Evolutionary conservation across 2,113 vertebrate species (phyloP).

Genomic region (Pantherophis guttatus): DNA sequence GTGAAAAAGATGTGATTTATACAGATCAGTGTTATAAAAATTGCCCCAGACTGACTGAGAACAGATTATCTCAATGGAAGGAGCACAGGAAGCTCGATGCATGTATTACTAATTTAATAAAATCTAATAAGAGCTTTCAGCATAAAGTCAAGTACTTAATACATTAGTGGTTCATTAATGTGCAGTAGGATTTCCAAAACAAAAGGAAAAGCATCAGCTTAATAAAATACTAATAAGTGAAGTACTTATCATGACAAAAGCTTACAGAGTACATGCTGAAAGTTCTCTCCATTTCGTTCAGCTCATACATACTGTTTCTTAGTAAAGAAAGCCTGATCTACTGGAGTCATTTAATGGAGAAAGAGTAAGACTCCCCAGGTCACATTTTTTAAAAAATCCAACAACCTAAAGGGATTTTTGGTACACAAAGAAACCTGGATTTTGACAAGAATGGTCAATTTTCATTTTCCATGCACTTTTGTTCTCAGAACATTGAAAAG

Average conservation of each 20-base stretch:
- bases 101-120: not conserved
- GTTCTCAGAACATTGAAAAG: not conserved
- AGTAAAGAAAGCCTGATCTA: not conserved
- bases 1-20: not conserved
- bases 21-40: not conserved
- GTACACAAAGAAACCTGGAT: not conserved
- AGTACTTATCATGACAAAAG: not conserved
- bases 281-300: not conserved
- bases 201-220: not conserved
- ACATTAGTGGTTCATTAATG: not conserved
- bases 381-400: not conserved
- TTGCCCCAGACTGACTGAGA: not conserved
- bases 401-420: not conserved
- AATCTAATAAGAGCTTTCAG: not conserved
- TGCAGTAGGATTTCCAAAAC: not conserved
- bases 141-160: not conserved
- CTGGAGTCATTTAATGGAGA: not conserved
- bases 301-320: not conserved
- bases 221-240: not conserved
- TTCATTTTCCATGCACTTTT: not conserved
- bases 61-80: not conserved
- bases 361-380: not conserved
- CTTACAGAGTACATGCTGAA: not conserved
- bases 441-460: not conserved
- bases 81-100: not conserved